A percentile compares a stretch with the other conserved stretches of the same genome.
These are phyloP conservation scores for Drosophila ananassae DNA, from an alignment of 1,140 invertebrate species.

Conservation along the genomic window DNA sequence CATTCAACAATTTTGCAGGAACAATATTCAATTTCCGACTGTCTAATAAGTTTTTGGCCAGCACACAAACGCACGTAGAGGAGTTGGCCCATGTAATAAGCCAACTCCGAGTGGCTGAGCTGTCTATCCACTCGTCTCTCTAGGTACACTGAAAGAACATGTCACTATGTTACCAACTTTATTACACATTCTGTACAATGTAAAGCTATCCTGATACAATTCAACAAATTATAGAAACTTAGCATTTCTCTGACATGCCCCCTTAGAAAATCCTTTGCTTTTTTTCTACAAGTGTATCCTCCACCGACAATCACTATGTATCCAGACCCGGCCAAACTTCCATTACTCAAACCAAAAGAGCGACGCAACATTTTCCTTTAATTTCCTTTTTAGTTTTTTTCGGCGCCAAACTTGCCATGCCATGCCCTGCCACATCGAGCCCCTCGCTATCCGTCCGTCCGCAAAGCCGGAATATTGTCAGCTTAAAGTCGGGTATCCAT, in stretches of 20 bases:
- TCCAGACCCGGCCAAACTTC: slow-evolving; percentile 57
- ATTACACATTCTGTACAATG: no score
- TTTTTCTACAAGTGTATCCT: not conserved
- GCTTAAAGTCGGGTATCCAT: slow-evolving; percentile 56
- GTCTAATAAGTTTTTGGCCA: slow-evolving; percentile 80
- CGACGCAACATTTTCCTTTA: slow-evolving; percentile 78
- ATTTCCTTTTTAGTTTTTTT: slow-evolving; percentile 74
- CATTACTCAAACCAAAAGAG: slow-evolving; percentile 70
- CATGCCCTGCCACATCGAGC: slow-evolving; percentile 21
- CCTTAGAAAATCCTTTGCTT: not conserved
- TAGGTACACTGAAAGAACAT: not conserved
- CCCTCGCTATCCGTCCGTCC: slow-evolving; percentile 1
- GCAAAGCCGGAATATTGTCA: slow-evolving; percentile 52
- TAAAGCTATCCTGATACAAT: no score
- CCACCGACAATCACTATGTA: not conserved
- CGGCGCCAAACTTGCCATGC: slow-evolving; percentile 63
- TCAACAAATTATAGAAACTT: no score
- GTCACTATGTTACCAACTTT: not conserved
- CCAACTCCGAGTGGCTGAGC: slow-evolving; percentile 55
- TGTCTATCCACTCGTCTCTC: slow-evolving; percentile 47
- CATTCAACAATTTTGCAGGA: slow-evolving; percentile 75
- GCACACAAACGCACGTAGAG: slow-evolving; percentile 32
- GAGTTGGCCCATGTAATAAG: slow-evolving; percentile 68
- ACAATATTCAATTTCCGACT: slow-evolving; percentile 81
- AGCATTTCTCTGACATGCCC: not conserved